Evolutionary conservation across 2,797 vertebrate genomes (phyloP).

Genomic region (Artibeus lituratus): DNA sequence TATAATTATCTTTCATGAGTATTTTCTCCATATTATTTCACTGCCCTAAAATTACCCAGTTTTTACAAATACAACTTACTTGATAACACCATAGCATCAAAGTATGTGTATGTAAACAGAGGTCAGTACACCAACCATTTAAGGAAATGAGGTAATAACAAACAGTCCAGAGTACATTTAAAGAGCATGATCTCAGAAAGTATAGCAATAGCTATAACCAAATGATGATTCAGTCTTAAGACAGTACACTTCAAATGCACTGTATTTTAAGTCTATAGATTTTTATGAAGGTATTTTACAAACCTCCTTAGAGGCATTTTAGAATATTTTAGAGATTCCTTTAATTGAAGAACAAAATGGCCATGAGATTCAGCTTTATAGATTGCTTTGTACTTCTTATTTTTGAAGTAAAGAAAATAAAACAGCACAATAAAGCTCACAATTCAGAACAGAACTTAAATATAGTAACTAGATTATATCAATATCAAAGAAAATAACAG

Average conservation of each 20-base stretch:
- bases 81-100: background rate
- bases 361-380: conserved; percentile 29
- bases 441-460: conserved; percentile 55
- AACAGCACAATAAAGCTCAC: conserved; percentile 16
- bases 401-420: conserved; percentile 45
- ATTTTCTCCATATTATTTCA: conserved; percentile 36
- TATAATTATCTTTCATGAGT: conserved; percentile 34
- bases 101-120: background rate
- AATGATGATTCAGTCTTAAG: background rate
- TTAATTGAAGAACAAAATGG: conserved; percentile 59
- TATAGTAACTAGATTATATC: conserved; percentile 13
- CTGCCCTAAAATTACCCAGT: background rate
- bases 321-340: conserved; percentile 25
- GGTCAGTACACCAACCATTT: conserved; percentile 8
- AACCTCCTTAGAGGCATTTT: conserved; percentile 10
- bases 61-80: conserved; percentile 28
- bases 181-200: conserved; percentile 12
- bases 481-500: conserved; percentile 66
- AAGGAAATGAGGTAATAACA: conserved; percentile 49
- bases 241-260: background rate
- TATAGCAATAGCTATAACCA: background rate
- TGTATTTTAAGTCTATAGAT: conserved; percentile 26
- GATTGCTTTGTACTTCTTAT: conserved; percentile 24
- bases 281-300: conserved; percentile 31
- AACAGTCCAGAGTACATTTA: background rate